A percentile compares a stretch with the other conserved stretches of the same genome.
These are phyloP conservation scores for Paralvinella palmiformis DNA, from an alignment of 1,140 invertebrate species.

Conservation along the genomic window DNA sequence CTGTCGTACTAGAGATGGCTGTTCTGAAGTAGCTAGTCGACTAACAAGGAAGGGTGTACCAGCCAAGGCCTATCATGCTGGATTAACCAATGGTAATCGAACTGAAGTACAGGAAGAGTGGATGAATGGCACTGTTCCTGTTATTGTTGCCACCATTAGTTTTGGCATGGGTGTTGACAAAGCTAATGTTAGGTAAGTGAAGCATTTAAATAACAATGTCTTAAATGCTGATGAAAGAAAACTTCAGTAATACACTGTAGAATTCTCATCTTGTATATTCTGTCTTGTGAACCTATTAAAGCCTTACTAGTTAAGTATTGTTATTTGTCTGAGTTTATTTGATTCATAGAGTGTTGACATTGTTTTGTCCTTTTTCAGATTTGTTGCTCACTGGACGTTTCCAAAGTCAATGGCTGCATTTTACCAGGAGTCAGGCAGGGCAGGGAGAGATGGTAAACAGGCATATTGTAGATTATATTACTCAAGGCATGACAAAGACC, in stretches of 20 bases:
- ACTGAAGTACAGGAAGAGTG: slow-evolving; percentile 59
- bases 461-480: slow-evolving; percentile 61
- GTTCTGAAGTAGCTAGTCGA: slow-evolving; percentile 57
- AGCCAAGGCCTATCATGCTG: slow-evolving; percentile 34
- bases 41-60: slow-evolving; percentile 52
- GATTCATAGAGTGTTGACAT: too few relatives aligned
- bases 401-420: slow-evolving; percentile 98
- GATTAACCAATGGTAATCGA: slow-evolving; percentile 54
- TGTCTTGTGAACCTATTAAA: background rate
- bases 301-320: background rate
- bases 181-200: slow-evolving; percentile 59
- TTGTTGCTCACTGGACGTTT: slow-evolving; percentile 75
- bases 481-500: slow-evolving; percentile 67
- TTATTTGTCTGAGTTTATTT: background rate
- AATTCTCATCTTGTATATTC: background rate
- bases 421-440: slow-evolving; percentile 95
- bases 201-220: background rate
- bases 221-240: background rate
- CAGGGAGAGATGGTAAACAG: slow-evolving; percentile 81
- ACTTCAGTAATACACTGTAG: background rate
- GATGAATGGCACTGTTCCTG: slow-evolving; percentile 60
- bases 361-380: slow-evolving; percentile 25
- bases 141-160: slow-evolving; percentile 60
- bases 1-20: slow-evolving; percentile 62
- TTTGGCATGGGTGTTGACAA: slow-evolving; percentile 76